phyloP scores from a whole-genome alignment of 2,797 vertebrate species.

The Harpagifer antarcticus region DNA sequence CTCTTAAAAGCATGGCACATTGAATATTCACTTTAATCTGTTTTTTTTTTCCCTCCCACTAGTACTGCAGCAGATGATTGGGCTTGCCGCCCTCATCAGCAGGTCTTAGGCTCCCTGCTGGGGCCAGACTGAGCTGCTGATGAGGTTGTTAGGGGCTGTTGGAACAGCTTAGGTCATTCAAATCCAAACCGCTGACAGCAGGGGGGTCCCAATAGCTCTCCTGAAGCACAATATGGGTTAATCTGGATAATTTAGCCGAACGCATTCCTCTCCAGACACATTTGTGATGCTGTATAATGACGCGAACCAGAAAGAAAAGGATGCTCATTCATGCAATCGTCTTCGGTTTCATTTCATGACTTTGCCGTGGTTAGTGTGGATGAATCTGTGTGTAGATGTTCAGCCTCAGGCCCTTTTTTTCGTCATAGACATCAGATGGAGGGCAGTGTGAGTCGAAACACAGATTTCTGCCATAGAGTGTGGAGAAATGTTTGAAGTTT shows the following conservation, averaged over 20 bases:
- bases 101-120: slow-evolving; percentile 43
- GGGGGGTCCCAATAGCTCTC: slow-evolving; percentile 15
- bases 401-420: background rate
- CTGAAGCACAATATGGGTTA: slow-evolving; percentile 31
- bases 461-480: background rate
- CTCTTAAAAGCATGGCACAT: slow-evolving; percentile 19
- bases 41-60: background rate
- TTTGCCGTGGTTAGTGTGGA: background rate
- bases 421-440: slow-evolving; percentile 16
- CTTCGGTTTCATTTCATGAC: background rate
- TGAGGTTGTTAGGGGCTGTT: slow-evolving; percentile 38
- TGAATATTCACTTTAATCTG: slow-evolving; percentile 46
- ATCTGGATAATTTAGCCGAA: slow-evolving; percentile 22
- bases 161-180: slow-evolving; percentile 46
- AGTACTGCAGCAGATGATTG: slow-evolving; percentile 46
- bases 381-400: slow-evolving; percentile 10
- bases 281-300: slow-evolving; percentile 15
- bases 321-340: background rate
- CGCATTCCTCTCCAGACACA: slow-evolving; percentile 4
- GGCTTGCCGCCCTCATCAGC: slow-evolving; percentile 46
- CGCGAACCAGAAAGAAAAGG: background rate
- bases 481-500: slow-evolving; percentile 21
- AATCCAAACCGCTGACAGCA: slow-evolving; percentile 28
- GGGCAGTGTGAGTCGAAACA: slow-evolving; percentile 1
- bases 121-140: slow-evolving; percentile 51